Base-by-base conservation (phyloP, 2,888 invertebrate genomes). In the Mylabris sibirica region DNA sequence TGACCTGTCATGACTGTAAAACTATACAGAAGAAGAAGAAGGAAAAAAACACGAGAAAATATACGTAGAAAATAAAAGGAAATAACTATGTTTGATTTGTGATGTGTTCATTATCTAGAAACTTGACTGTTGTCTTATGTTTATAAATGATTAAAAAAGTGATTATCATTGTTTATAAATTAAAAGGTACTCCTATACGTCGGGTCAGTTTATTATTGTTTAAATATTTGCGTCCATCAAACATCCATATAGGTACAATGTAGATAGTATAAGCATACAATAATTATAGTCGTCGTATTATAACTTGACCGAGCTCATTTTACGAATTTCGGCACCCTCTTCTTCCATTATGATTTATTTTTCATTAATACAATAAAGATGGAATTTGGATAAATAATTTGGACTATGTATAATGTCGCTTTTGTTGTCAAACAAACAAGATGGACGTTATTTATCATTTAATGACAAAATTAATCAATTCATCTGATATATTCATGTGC, bases 391-490 rank as follows among this genome's bases (percentile, higher is more conserved):
- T 44, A 49, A 24, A 57, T 14, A n/a, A 26, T 57, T 26, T 12
- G 14, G 0, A 11, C 12, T 57, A 57, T n/a, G n/a, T n/a, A n/a
- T 22, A 12, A 57, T 14, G 17, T 57, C 11, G 4, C 24, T 24
- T 24, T 57, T 57, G 57, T 57, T 57, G 57, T 57, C 57, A 22
- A 22, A 57, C 57, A 8, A 2, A 12, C 57, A 22, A 24, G 24
- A 24, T 24, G 14, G 57, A 2, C 14, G 26, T 57, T 24, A 57
- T 57, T 57, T 24, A 57, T 57, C 57, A 57, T n/a, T n/a, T 57
- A 57, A 57, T 57, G 26, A 26, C 24, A 57, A 57, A 57, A 57
- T 57, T 57, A 24, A 57, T 57, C 57, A 57, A 57, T 57, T 20
- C 1, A 8, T n/a, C 5, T 24, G 14, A 57, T 57, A 57, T 57